A percentile compares a stretch with the other conserved stretches of the same genome.
Evolutionary conservation across 2,888 invertebrate species (phyloP).

Genomic region (Nephrotoma appendiculata): DNA sequence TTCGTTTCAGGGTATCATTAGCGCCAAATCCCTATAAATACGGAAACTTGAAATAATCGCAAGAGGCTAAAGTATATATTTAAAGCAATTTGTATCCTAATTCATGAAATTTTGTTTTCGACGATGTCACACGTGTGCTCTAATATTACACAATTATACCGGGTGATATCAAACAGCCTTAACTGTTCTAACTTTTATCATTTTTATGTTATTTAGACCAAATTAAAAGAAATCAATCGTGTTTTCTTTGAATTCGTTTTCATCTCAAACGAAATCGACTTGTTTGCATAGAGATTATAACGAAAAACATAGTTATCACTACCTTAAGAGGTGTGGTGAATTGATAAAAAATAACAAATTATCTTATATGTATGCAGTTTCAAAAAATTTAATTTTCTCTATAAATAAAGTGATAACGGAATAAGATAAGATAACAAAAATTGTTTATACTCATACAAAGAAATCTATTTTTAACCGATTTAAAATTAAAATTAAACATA

Average conservation of each 20-base stretch:
- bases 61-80: too few relatives aligned
- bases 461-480: background rate
- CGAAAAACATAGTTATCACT: background rate
- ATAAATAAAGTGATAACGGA: background rate
- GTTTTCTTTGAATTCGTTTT: background rate
- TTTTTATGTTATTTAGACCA: too few relatives aligned
- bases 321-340: background rate
- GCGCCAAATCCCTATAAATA: too few relatives aligned
- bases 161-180: too few relatives aligned
- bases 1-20: too few relatives aligned
- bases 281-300: background rate
- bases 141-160: too few relatives aligned
- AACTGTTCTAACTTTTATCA: too few relatives aligned
- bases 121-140: too few relatives aligned
- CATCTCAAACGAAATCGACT: background rate
- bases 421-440: background rate
- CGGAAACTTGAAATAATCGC: too few relatives aligned
- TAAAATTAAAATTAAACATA: background rate
- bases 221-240: too few relatives aligned
- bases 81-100: too few relatives aligned
- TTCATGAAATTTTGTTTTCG: too few relatives aligned
- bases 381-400: background rate
- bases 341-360: background rate
- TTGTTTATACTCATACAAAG: background rate
- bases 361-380: background rate